Evolutionary conservation across 2,888 invertebrate species (phyloP), one percentile per base, ranked within the genome.

Genomic region (Pollenia angustigena): DNA sequence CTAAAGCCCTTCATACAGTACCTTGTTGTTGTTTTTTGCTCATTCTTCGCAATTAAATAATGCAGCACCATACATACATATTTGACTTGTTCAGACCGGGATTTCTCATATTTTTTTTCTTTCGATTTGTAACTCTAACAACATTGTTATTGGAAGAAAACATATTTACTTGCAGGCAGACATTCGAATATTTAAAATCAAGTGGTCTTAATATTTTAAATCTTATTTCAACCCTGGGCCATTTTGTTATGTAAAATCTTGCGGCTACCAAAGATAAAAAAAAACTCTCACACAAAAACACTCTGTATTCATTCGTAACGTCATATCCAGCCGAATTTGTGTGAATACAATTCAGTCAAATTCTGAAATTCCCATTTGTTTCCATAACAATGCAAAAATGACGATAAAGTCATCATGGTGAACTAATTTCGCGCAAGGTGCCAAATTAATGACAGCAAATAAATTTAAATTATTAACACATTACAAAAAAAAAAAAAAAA

Each of bases 371-470:
- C 81, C 44, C 84, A 84, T 84, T 80, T 81, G 66, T 71, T 71
- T 56, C 60, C 76, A 82, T 78, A 76, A 85, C 75, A 87, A 84
- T 86, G 62, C 87, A 74, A 84, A 72, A 86, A 46, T 75, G 80
- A 87, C 81, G 87, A 87, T 84, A 81, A 84, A 84, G 84, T 87
- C 87, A 87, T 87, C 87, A 84, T 78, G 81, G 87, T 87, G 87
- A 87, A 87, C 87, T 87, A 87, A 87, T 84, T 87, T 87, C 87
- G 87, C 81, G 87, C 87, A 87, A 87, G 87, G 87, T 87, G 87
- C 87, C 87, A 87, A 87, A 87, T 87, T 87, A 87, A 87, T 87
- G 87, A 87, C 87, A 87, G 87, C 87, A 87, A 87, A 87, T 87
- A 87, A 87, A 87, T 87, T 84, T 87, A 84, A 87, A 87, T 84